A percentile compares a stretch with the other conserved stretches of the same genome.
phyloP scores from a whole-genome alignment of 2,888 invertebrate genomes.

The Luperina testacea region DNA sequence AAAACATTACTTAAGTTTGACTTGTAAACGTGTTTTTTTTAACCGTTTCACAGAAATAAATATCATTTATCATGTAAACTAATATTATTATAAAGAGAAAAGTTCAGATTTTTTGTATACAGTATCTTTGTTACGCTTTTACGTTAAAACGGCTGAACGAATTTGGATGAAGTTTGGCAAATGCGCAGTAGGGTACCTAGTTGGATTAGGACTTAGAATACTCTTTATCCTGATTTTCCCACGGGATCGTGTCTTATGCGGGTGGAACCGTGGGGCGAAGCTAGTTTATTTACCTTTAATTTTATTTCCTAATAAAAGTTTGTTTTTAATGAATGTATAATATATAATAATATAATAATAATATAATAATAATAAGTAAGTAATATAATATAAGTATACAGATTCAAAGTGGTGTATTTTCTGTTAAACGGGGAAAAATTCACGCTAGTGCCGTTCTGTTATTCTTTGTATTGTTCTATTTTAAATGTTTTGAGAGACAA shows the following conservation, averaged over 20 bases:
- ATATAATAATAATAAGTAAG: no score
- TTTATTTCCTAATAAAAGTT: not conserved
- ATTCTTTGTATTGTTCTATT: conserved; percentile 7
- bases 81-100: not conserved
- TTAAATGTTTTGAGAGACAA: conserved; percentile 10
- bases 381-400: no score
- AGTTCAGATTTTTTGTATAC: not conserved
- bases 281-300: not conserved
- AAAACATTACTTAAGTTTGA: not conserved
- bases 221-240: not conserved
- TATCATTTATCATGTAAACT: not conserved
- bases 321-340: not conserved
- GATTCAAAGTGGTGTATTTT: conserved; percentile 24
- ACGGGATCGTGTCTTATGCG: not conserved
- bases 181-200: not conserved
- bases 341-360: no score
- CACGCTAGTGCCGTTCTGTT: not conserved
- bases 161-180: not conserved
- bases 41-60: not conserved
- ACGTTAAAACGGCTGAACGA: no score
- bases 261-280: not conserved
- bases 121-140: not conserved
- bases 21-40: not conserved
- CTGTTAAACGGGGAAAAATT: conserved; percentile 5
- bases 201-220: not conserved